Conservation (phyloP, 2,797 vertebrate genomes). For the Arctocebus calabarensis region DNA sequence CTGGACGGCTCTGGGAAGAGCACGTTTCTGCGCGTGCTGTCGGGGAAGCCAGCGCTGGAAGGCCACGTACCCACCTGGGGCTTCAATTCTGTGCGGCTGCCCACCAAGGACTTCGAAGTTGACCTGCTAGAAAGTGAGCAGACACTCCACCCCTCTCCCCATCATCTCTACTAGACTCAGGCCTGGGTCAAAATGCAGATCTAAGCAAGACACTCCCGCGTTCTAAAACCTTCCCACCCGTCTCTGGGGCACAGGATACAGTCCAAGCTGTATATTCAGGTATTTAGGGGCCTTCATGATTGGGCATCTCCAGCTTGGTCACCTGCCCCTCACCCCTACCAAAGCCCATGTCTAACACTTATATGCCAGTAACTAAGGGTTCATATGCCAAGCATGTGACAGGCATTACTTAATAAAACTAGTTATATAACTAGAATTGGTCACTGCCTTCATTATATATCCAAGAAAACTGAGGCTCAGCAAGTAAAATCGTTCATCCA, state of each 20-base stretch:
- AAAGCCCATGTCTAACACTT: background rate
- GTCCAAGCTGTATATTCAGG: background rate
- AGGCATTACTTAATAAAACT: background rate
- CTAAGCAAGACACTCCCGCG: background rate
- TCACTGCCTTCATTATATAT: background rate
- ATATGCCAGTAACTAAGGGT: background rate
- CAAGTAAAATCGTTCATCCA: background rate
- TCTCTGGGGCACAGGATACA: background rate
- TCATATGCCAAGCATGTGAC: background rate
- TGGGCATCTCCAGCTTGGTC: background rate
- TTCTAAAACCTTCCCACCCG: background rate
- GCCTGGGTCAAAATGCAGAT: background rate
- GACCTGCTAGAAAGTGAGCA: conserved; percentile 95
- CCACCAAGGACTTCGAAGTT: conserved; percentile 89
- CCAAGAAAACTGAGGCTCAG: background rate
- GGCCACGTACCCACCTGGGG: conserved; percentile 91
- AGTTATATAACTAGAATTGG: background rate
- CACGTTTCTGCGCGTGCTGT: conserved; percentile 93
- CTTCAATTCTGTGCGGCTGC: conserved; percentile 94
- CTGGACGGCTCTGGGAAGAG: conserved; percentile 95
- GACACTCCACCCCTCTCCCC: background rate
- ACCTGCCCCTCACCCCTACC: background rate
- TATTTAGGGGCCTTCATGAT: background rate
- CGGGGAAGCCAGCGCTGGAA: conserved; percentile 85
- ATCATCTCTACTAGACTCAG: background rate